Base-by-base conservation (phyloP, 2,113 vertebrate genomes). In the Sisor rabdophorus region DNA sequence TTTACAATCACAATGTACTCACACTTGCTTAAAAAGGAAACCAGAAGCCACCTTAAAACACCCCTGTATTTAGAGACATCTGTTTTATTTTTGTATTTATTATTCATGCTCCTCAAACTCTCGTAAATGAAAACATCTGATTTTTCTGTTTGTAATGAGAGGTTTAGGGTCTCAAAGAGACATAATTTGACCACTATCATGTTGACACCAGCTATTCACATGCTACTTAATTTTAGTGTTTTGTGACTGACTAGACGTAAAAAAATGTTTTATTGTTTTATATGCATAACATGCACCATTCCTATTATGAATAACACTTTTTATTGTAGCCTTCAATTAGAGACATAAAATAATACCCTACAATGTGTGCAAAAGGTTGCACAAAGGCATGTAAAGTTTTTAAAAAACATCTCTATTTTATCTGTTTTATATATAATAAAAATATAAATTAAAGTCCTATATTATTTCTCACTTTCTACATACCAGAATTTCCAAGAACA, bases 401-500 rank as follows among this genome's bases (percentile, higher is more conserved):
- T 75, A 6, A 78, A 20, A 30, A 28, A 11, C 54, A 17, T 71
- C 16, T 64, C 17, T 22, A 70, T 71, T 78, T 78, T 67, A 78
- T 30, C 47, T 54, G 47, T 26, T 63, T 47, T 20, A 52, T 53
- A 15, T 40, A 28, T 53, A 10, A 11, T 44, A 16, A 32, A 48
- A 78, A 77, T 32, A 28, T 40, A 24, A 13, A 36, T 11, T 13
- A 78, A 44, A 17, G 3, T 40, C 28, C n/a, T 40, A 36, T 70
- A 59, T 52, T 28, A 32, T 77, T 60, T 20, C 4, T 36, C 15
- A 64, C 16, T 70, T 53, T 30, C n/a, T 73, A 2, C 19, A 2
- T 79, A 79, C 86, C 80, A 99, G 97, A 83, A 94, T 99, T 88
- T 95, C 93, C 8, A 98, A 95, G 88, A 96, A 95, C 87, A 97